phyloP scores from a whole-genome alignment of 2,797 vertebrate genomes.

The Lithobates sylvaticus region DNA sequence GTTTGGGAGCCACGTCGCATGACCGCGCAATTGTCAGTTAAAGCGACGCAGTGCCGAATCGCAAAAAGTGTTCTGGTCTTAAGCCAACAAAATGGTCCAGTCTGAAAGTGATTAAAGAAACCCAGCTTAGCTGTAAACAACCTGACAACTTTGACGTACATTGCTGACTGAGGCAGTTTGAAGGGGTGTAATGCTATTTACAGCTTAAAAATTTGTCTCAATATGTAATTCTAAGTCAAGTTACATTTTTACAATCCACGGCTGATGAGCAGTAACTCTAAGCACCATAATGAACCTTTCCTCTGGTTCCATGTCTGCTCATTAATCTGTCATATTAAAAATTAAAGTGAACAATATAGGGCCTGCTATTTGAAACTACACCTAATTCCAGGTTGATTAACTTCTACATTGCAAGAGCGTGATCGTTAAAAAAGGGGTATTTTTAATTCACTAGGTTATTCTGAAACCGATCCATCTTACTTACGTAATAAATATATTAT shows the following conservation, averaged over 20 bases:
- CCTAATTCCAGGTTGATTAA: constrained; percentile 54
- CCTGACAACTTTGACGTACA: no score
- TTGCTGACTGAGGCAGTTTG: no score
- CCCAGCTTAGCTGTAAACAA: no score
- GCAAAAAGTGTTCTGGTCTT: no score
- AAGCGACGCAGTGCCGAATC: no score
- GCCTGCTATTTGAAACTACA: constrained; percentile 36
- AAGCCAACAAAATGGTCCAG: no score
- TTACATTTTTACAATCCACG: not conserved
- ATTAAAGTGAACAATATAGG: constrained; percentile 51
- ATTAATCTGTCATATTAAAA: constrained; percentile 55
- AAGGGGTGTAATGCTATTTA: no score
- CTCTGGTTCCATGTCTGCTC: constrained; percentile 19
- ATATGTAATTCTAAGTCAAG: not conserved
- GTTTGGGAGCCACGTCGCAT: no score
- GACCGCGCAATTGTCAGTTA: no score
- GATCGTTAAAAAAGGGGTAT: constrained; percentile 31
- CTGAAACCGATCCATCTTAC: constrained; percentile 14
- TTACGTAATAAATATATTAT: constrained; percentile 43
- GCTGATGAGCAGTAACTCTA: not conserved
- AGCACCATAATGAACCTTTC: constrained; percentile 16
- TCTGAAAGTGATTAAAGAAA: no score
- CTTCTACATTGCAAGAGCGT: constrained; percentile 19
- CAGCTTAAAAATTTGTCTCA: no score
- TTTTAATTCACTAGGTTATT: constrained; percentile 28